Evolutionary conservation across 2,113 vertebrate species (phyloP), one percentile per base, ranked within the genome.

Genomic region (Platysteira castanea): DNA sequence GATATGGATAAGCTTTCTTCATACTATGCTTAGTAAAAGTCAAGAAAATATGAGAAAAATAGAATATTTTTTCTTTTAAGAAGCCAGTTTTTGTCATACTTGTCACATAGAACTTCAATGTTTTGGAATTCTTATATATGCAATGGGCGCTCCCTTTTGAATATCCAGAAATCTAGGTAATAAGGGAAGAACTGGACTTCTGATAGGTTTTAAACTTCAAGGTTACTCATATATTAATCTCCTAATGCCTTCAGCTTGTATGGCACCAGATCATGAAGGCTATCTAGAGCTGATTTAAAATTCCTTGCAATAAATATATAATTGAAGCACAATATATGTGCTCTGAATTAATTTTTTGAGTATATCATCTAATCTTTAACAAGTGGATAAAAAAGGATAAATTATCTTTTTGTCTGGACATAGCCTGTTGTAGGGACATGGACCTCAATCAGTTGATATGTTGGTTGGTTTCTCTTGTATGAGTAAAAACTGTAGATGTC

Each of bases 381-480:
- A 92, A 89, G 89, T 84, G 60, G 65, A 92, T 96, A 94, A 94
- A 97, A 97, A 68, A 95, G 56, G 91, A 95, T 96, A 97, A 96
- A 96, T 96, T 96, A 92, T 97, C 86, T 96, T 96, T 97, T 97
- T 96, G 85, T 96, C 92, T 97, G 46, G 27, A 95, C 87, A 82
- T 78, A 97, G 53, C 65, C 85, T 87, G 95, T 96, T 96, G 82
- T 94, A 97, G 6, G 16, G 26, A 53, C 26, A 21, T 53, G 27
- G 31, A 44, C 23, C 16, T 73, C 18, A 5, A 4, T 7, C 50
- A 8, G 13, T n/a, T 44, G 14, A 16, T 33, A 22, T 53, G 22
- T 18, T 30, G 13, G 15, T 41, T 47, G 31, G 5, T 67, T 84
- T 78, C 71, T 60, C 41, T 37, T 67, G 15, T 39, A n/a, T 0